Base-by-base conservation (phyloP, 2,797 vertebrate species). In the Acanthurus lineatus region DNA sequence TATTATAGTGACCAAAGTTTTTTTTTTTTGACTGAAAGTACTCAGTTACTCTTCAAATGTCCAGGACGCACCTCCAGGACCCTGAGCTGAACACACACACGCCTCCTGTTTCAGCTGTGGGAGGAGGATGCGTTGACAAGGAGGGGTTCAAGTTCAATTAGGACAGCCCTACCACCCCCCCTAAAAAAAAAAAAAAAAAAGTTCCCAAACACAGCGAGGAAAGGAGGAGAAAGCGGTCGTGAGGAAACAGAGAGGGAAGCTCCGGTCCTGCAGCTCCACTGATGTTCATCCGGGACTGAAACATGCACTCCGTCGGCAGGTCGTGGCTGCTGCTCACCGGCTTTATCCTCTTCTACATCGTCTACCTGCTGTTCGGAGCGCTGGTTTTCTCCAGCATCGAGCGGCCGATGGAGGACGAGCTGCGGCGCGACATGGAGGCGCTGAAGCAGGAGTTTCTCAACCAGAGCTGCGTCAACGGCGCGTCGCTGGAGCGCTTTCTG, bases 351-450 rank as follows among this genome's bases (percentile, higher is more conserved):
- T 93, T 89, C 0, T 98, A 97, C 61, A 6, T 95, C 59, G 82
- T 81, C 66, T 98, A 97, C 90, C 92, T 98, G 85, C 72, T 96
- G 73, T 88, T 98, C 74, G 97, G 97, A 3, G 97, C 96, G 0
- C 92, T 97, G 59, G 89, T 97, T 2, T 95, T 98, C 89, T 96
- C 97, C 47, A 92, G 91, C 74, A 94, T 98, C 82, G 97, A 98
- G 93, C 90, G 93, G 77, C 97, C 97, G 5, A 90, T 94, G 79
- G 97, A 98, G 88, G 94, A 95, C 9, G 60, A 63, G 49, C 88
- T 98, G 70, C 92, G 95, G 0, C 85, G 51, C 0, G 96, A 98
- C 54, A 86, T 97, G 85, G 79, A 89, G 1, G 3, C 28, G 0
- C 94, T 97, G 32, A 96, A 95, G 70, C 86, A 81, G 2, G 84